Evolutionary conservation across 1,140 invertebrate genomes (phyloP).

Genomic region (Neodiprion pinetum): DNA sequence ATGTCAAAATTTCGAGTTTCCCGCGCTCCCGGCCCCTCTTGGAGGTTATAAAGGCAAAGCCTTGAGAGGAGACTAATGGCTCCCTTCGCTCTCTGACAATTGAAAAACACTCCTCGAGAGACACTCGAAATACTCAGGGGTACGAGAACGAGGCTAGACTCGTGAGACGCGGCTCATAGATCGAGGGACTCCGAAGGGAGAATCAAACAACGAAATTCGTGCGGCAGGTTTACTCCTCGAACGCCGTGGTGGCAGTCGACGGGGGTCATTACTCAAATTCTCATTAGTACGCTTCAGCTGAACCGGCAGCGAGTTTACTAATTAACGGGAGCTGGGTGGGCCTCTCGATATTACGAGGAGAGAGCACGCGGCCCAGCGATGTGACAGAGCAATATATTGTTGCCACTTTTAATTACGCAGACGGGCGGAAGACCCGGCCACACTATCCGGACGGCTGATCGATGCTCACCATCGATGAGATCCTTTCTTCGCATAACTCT

Average conservation of each 20-base stretch:
- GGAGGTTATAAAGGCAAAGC: too few relatives aligned
- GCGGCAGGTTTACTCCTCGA: slow-evolving; percentile 13
- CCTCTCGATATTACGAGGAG: slow-evolving; percentile 32
- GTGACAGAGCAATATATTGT: slow-evolving; percentile 39
- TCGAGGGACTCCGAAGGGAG: slow-evolving; percentile 16
- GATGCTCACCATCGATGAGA: slow-evolving; percentile 21
- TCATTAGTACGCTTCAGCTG: slow-evolving; percentile 46
- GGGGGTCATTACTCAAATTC: slow-evolving; percentile 54
- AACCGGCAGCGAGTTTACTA: slow-evolving; percentile 50
- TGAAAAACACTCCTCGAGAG: too few relatives aligned
- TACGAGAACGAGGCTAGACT: too few relatives aligned
- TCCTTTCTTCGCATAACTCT: slow-evolving; percentile 26
- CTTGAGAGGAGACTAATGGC: too few relatives aligned
- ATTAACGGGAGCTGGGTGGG: slow-evolving; percentile 49
- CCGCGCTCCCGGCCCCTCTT: too few relatives aligned
- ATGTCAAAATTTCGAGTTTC: too few relatives aligned
- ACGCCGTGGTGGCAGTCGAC: slow-evolving; percentile 27
- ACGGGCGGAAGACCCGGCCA: slow-evolving; percentile 24
- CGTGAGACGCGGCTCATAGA: too few relatives aligned
- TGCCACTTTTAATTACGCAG: slow-evolving; percentile 44
- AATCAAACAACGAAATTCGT: slow-evolving; percentile 24
- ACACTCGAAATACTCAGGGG: too few relatives aligned
- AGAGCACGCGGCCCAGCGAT: slow-evolving; percentile 19
- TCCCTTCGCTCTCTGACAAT: too few relatives aligned
- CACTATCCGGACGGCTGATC: slow-evolving; percentile 23